phyloP scores from a whole-genome alignment of 2,888 invertebrate genomes.

The Eugnorisma glareosa region DNA sequence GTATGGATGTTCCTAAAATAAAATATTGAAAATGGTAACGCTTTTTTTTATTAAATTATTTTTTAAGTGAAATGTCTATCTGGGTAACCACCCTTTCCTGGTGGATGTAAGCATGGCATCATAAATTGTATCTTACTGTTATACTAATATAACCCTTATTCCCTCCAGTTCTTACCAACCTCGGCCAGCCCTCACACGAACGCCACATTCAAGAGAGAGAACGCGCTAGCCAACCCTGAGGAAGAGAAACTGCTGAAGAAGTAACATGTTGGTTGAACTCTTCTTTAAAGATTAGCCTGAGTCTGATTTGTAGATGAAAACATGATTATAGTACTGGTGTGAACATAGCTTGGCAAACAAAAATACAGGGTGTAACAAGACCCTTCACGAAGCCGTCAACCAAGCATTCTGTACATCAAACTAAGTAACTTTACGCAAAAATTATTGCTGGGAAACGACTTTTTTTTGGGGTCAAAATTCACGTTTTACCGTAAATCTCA shows the following conservation, averaged over 20 bases:
- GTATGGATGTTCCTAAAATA: conserved; percentile 74
- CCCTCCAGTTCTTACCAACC: conserved; percentile 76
- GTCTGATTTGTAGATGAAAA: background rate
- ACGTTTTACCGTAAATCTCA: too few species aligned
- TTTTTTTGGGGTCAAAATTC: too few species aligned
- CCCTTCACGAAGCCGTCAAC: too few species aligned
- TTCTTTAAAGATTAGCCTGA: conserved; percentile 11
- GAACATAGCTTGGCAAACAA: background rate
- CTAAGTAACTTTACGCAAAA: too few species aligned
- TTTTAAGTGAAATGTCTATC: background rate
- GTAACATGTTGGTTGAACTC: conserved; percentile 66
- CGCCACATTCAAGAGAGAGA: conserved; percentile 77
- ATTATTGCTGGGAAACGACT: too few species aligned
- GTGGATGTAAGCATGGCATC: too few species aligned
- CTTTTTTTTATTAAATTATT: background rate
- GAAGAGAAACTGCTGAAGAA: conserved; percentile 84
- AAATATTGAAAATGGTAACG: conserved; percentile 73
- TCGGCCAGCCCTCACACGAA: conserved; percentile 81
- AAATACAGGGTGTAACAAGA: too few species aligned
- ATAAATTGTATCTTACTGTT: too few species aligned
- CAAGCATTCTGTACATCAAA: too few species aligned
- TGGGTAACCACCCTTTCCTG: too few species aligned
- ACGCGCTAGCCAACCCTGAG: conserved; percentile 73
- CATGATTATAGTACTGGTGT: background rate
- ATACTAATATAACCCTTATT: conserved; percentile 5